Evolutionary conservation across 2,888 invertebrate genomes (phyloP).

Genomic region (Epinotia nisella): DNA sequence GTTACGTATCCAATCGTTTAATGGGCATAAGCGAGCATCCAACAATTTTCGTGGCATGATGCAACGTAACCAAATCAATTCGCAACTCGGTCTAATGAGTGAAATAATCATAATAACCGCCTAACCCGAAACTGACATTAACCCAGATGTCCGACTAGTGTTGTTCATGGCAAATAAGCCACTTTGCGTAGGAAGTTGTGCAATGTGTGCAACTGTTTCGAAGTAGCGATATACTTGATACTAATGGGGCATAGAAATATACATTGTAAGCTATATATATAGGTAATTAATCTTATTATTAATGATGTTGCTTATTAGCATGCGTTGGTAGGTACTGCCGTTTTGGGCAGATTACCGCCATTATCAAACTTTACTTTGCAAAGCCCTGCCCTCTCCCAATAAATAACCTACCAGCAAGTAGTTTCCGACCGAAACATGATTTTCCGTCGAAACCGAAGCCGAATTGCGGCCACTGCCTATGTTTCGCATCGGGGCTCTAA

Average conservation of each 20-base stretch:
- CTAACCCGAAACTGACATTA: conserved; percentile 11
- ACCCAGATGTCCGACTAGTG: conserved; percentile 11
- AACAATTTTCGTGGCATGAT: conserved; percentile 4
- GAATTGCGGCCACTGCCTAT: too few species aligned
- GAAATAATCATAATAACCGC: conserved; percentile 6
- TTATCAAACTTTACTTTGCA: too few species aligned
- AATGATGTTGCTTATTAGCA: neutral
- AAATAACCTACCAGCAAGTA: too few species aligned
- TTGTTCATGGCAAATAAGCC: conserved; percentile 20
- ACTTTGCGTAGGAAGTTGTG: conserved; percentile 22
- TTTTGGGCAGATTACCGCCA: too few species aligned
- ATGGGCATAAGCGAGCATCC: neutral
- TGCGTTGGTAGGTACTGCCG: neutral
- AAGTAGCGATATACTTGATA: neutral
- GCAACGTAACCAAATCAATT: conserved; percentile 20
- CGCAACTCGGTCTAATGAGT: conserved; percentile 21
- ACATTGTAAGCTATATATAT: neutral
- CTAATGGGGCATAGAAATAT: conserved; percentile 9
- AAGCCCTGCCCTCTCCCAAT: too few species aligned
- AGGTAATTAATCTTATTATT: neutral
- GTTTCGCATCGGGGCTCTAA: too few species aligned
- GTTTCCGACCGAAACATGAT: too few species aligned
- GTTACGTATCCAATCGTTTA: conserved; percentile 14
- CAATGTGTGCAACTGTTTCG: conserved; percentile 21
- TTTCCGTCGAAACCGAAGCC: too few species aligned